Evolutionary conservation across 2,888 invertebrate genomes (phyloP), one percentile per base, ranked within the genome.

Genomic region (Electrophaes corylata): DNA sequence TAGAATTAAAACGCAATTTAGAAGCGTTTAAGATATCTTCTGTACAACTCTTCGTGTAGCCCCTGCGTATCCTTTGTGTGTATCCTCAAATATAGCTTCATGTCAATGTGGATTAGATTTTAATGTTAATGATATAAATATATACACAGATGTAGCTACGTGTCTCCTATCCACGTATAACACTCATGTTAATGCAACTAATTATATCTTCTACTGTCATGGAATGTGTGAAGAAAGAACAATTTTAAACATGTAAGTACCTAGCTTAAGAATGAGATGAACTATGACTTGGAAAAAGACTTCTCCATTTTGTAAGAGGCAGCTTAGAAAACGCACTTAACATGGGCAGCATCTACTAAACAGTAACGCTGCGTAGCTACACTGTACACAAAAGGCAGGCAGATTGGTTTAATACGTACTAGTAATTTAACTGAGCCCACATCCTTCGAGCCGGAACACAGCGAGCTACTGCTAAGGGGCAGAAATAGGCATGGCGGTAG

Each of bases 41-140:
- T 10, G 26, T 29, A 8, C 5, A 1, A 6, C 19, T 19, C 19
- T 40, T 40, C 40, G 40, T 11, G 40, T 40, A 40, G 11, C 19
- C 40, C 40, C 19, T 16, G 39, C 39, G 39, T 18, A 18, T 39
- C 39, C 39, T 39, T 10, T 3, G 39, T 39, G 39, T 39, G 35
- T 39, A 19, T 6, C 3, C 16, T 14, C 6, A 19, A n/a, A 4
- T 19, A 19, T 40, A 14, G 12, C 16, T 16, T 40, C 11, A n/a
- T 26, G 26, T n/a, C n/a, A n/a, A 35, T 35, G 35, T 35, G 35
- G 14, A 35, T 35, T 11, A n/a, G 4, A 31, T n/a, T n/a, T 31
- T n/a, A 31, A 31, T 31, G n/a, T 31, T 31, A n/a, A n/a, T n/a
- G n/a, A 31, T 31, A 31, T 31, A 31, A 31, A n/a, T 11, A 31